phyloP scores from a whole-genome alignment of 2,888 invertebrate species.

The Calameuta idolon region DNA sequence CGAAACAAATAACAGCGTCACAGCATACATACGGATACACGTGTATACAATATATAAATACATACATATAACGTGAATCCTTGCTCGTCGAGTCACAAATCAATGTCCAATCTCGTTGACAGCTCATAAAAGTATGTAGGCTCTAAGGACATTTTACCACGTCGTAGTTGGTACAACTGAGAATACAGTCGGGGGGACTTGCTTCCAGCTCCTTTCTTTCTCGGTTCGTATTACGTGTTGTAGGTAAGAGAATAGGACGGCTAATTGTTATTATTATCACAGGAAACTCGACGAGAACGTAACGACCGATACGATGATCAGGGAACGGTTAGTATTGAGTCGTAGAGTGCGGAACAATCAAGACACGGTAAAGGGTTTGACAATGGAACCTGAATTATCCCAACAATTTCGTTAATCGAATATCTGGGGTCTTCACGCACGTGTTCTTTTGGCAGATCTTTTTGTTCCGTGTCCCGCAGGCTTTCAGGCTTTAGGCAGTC shows the following conservation, averaged over 20 bases:
- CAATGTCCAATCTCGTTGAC: conserved; percentile 47
- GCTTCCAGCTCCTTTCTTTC: not conserved
- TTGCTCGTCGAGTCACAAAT: conserved; percentile 30
- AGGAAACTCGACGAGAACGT: not conserved
- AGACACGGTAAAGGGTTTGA: not conserved
- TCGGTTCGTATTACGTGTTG: not conserved
- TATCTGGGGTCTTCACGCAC: not conserved
- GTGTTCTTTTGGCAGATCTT: not conserved
- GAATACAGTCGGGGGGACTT: not conserved
- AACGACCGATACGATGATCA: not conserved
- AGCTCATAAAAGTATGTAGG: conserved; percentile 38
- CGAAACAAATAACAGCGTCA: not conserved
- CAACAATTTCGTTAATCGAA: conserved; percentile 2
- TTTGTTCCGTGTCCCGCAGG: not conserved
- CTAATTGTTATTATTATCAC: not conserved
- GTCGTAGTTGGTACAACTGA: not conserved
- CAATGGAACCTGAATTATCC: not conserved
- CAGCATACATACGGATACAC: too few species aligned
- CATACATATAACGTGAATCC: not conserved
- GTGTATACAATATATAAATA: not conserved
- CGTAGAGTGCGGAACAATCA: not conserved
- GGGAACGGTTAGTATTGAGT: not conserved
- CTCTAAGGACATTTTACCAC: not conserved
- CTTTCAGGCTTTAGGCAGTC: not conserved
- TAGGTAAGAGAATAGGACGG: not conserved